Percentiles rank a stretch among this genome's conserved stretches.
These are phyloP conservation scores for Hydropsyche tenuis DNA, from an alignment of 1,140 invertebrate species.

Conservation along the genomic window DNA sequence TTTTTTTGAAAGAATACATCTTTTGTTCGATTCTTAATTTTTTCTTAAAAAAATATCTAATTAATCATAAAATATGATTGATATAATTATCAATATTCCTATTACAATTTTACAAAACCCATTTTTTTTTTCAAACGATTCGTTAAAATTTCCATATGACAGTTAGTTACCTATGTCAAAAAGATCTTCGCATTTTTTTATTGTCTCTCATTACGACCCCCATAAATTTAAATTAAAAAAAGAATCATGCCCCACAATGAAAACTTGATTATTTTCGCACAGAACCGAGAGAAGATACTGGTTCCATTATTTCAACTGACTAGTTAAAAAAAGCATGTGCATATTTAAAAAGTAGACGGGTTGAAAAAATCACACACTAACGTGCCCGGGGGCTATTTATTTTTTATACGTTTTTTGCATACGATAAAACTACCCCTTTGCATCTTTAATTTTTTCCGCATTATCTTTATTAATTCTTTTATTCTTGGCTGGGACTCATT, in stretches of 20 bases:
- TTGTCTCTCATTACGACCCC: conserved; percentile 17
- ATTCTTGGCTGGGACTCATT: conserved; percentile 41
- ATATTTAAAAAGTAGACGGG: background rate
- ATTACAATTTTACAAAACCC: no score
- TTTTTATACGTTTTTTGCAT: conserved; percentile 7
- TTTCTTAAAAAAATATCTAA: no score
- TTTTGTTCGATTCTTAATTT: no score
- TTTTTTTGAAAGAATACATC: no score
- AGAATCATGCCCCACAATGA: conserved; percentile 23
- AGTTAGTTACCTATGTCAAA: background rate
- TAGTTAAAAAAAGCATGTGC: conserved; percentile 6
- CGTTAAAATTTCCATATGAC: background rate
- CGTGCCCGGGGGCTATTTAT: conserved; percentile 31
- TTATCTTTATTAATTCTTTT: conserved; percentile 43
- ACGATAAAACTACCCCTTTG: conserved; percentile 24
- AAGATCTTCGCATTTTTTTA: background rate
- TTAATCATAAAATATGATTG: background rate
- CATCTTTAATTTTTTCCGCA: conserved; percentile 44
- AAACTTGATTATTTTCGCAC: conserved; percentile 34
- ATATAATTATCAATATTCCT: no score
- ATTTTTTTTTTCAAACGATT: background rate
- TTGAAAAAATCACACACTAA: conserved; percentile 24
- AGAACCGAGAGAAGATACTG: conserved; percentile 21
- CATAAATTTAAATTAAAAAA: conserved; percentile 21
- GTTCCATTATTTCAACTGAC: conserved; percentile 26